These are phyloP conservation scores for Athene cunicularia DNA, from an alignment of 2,113 vertebrate genomes.

Conservation along the genomic window DNA sequence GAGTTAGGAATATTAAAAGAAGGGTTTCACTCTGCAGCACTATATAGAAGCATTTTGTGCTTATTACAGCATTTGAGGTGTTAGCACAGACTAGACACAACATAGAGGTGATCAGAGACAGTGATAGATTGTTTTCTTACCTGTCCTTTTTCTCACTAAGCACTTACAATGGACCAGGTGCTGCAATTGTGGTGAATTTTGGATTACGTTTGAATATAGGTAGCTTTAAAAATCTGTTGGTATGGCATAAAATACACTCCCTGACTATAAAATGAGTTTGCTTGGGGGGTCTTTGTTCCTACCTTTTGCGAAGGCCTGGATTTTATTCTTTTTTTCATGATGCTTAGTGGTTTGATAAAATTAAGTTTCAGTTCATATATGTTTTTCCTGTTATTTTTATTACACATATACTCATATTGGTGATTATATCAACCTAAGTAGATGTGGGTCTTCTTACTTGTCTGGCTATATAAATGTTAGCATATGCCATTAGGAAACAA, in stretches of 20 bases:
- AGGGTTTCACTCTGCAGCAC: background rate
- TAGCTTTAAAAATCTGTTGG: background rate
- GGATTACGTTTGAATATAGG: background rate
- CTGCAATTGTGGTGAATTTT: background rate
- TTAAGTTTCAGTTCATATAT: background rate
- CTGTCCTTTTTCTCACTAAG: background rate
- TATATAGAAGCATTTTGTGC: background rate
- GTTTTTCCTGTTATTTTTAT: background rate
- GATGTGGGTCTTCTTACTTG: background rate
- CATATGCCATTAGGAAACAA: background rate
- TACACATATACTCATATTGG: fast-evolving
- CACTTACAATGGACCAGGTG: background rate
- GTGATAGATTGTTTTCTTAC: background rate
- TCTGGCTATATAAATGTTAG: background rate
- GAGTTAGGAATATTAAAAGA: background rate
- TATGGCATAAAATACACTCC: background rate
- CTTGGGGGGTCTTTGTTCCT: background rate
- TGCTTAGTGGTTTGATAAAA: background rate
- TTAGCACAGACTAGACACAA: background rate
- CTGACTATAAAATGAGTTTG: background rate
- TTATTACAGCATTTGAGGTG: background rate
- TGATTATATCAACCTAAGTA: background rate
- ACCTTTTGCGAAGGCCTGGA: fast-evolving
- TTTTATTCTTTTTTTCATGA: background rate
- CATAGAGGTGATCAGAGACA: background rate